A percentile compares a stretch with the other conserved stretches of the same genome.
phyloP scores from a whole-genome alignment of 1,140 invertebrate species.

The Bombyx mandarina region DNA sequence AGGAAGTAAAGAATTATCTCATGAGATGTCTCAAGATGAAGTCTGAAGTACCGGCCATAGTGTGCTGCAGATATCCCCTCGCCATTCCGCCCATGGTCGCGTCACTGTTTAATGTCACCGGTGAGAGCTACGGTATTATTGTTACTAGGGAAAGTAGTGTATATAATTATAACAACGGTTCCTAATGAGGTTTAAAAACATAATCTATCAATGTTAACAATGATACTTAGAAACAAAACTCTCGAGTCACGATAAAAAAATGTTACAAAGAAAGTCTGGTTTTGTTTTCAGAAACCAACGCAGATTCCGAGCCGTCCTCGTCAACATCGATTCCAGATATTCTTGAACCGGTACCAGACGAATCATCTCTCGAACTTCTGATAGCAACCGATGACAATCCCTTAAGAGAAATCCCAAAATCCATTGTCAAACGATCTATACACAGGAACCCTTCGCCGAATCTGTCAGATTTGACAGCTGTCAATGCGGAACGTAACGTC shows the following conservation, averaged over 20 bases:
- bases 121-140: neutral
- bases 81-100: slow-evolving; percentile 2
- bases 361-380: slow-evolving; percentile 9
- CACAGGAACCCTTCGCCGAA: neutral
- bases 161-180: no score
- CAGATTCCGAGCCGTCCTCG: no score
- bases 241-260: no score
- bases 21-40: slow-evolving; percentile 18
- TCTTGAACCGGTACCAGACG: neutral
- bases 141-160: neutral
- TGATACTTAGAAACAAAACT: no score
- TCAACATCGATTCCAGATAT: no score
- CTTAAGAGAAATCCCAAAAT: neutral
- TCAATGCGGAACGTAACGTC: slow-evolving; percentile 2
- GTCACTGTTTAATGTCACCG: neutral
- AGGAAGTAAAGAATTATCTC: slow-evolving; percentile 10
- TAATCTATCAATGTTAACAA: no score
- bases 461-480: slow-evolving; percentile 3
- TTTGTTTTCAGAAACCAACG: no score
- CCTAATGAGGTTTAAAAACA: no score
- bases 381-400: slow-evolving; percentile 8
- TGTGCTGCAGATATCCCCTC: slow-evolving; percentile 18
- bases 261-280: no score
- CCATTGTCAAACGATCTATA: slow-evolving; percentile 2
- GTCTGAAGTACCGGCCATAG: slow-evolving; percentile 14